Base-by-base conservation (phyloP, 2,113 vertebrate genomes). In the Lota lota region DNA sequence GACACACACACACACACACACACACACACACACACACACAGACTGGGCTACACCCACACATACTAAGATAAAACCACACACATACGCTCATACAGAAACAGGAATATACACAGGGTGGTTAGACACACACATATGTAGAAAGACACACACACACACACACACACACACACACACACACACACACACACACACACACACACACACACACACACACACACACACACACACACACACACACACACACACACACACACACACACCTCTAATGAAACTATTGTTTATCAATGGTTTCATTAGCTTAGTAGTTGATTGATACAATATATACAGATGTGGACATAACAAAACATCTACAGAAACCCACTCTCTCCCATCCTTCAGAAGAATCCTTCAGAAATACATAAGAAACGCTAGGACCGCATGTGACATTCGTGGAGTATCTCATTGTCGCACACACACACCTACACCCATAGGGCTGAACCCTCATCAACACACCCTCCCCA, bases 251-350 rank as follows among this genome's bases (percentile, higher is more conserved):
- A 33, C 22, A 62, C 11, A 28, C 24, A 62, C 14, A 33, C 61
- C 8, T 12, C 2, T 63, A 76, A 63, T 66, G 11, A 61, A 70
- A 86, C 76, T n/a, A 79, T 80, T 85, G 40, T 47, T 47, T 47
- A 47, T 47, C 10, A 47, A 47, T 47, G 40, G n/a, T n/a, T n/a
- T n/a, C n/a, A n/a, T n/a, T n/a, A n/a, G n/a, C n/a, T n/a, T n/a
- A n/a, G n/a, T n/a, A n/a, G n/a, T 33, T 33, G 4, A 33, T 33
- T 33, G 28, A 33, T 33, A 33, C 4, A 4, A 4, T 33, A 6
- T 33, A 28, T 28, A 28, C 28, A 33, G 28, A 33, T 33, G 0
- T 33, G 7, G 4, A 33, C 28, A 33, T 33, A 33, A 33, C 28
- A 33, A 33, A 33, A 33, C 28, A 2, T 33, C 28, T 33, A 4